phyloP scores from a whole-genome alignment of 2,113 vertebrate genomes.

The cattle (Bos taurus) region DNA sequence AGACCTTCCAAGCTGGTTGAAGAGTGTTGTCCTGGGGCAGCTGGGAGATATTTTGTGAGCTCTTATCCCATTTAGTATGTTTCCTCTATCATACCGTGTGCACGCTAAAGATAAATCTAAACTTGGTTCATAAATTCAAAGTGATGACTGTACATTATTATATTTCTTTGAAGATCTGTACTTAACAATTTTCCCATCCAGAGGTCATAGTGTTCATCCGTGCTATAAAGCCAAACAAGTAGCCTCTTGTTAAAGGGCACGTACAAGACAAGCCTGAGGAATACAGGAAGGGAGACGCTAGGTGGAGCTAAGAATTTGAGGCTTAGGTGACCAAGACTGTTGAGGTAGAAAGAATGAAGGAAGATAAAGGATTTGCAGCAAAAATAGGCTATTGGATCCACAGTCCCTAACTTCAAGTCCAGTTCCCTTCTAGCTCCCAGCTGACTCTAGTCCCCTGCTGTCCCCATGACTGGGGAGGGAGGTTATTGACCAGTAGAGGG shows the following conservation, averaged over 20 bases:
- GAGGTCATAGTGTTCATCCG: background rate
- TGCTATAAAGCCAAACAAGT: background rate
- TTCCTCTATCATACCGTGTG: background rate
- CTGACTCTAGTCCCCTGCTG: background rate
- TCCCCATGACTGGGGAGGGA: background rate
- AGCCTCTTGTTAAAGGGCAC: background rate
- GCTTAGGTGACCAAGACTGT: conserved; percentile 30
- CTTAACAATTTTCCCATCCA: background rate
- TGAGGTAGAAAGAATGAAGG: conserved; percentile 20
- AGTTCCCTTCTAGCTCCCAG: background rate
- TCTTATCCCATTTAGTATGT: background rate
- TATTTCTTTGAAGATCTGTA: background rate
- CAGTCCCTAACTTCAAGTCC: background rate
- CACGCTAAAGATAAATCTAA: background rate
- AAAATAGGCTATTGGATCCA: background rate
- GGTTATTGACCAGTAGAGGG: background rate
- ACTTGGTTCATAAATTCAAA: background rate
- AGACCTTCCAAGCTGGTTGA: conserved; percentile 39
- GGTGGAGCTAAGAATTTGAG: conserved; percentile 42
- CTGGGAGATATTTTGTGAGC: background rate
- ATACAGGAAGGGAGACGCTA: background rate
- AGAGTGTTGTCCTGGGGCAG: background rate
- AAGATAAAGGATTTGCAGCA: conserved; percentile 11
- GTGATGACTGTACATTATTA: background rate
- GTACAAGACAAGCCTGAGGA: conserved; percentile 9